Evolutionary conservation across 64 coral and sea anemone genomes (phyloP).

Genomic region (Pocillopora damicornis): DNA sequence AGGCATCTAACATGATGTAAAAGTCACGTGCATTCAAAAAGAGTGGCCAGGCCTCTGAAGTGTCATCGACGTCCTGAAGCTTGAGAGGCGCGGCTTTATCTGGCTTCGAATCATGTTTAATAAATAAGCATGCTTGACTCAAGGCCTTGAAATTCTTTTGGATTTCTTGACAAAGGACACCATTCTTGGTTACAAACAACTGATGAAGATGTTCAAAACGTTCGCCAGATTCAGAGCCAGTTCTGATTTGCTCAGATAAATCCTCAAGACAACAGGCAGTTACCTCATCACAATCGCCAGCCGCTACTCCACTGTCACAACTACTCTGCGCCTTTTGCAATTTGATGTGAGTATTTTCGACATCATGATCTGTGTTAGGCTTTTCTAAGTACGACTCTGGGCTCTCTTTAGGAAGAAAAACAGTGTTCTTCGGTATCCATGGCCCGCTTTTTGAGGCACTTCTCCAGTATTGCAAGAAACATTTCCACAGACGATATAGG

Average conservation of each 20-base stretch:
- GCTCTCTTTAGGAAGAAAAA: not conserved
- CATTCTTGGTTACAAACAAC: slow-evolving; percentile 93
- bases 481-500: slow-evolving; percentile 88
- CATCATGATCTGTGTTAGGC: not conserved
- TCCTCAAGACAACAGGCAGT: not conserved
- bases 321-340: not conserved
- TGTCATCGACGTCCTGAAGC: slow-evolving; percentile 64
- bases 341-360: not conserved
- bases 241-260: not conserved
- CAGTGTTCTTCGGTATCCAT: slow-evolving; percentile 63
- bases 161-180: slow-evolving; percentile 88
- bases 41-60: slow-evolving; percentile 63
- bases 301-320: not conserved
- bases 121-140: slow-evolving; percentile 50
- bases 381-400: not conserved
- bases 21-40: slow-evolving; percentile 81
- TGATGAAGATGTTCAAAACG: slow-evolving; percentile 80
- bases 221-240: not conserved
- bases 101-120: slow-evolving; percentile 4
- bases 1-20: slow-evolving; percentile 84
- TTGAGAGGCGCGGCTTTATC: slow-evolving; percentile 28
- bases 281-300: not conserved
- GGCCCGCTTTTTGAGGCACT: slow-evolving; percentile 52
- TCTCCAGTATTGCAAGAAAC: slow-evolving; percentile 85
- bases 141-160: slow-evolving; percentile 91